phyloP scores from a whole-genome alignment of 1,140 invertebrate genomes.

The Papilio glaucus region DNA sequence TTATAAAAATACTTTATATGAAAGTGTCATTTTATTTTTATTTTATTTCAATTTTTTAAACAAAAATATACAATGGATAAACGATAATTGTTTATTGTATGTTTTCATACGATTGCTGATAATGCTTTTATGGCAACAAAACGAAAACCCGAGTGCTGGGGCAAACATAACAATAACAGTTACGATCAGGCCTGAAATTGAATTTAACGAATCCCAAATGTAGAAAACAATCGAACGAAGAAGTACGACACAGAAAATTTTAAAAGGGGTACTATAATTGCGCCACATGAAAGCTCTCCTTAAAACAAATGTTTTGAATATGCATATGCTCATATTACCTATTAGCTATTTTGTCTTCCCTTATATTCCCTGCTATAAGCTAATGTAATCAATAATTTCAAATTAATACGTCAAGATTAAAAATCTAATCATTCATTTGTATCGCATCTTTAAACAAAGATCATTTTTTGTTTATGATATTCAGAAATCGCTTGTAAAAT shows the following conservation, averaged over 20 bases:
- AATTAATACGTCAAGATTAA: too few relatives aligned
- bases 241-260: background rate
- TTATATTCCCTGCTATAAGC: too few relatives aligned
- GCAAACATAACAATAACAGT: conserved; percentile 18
- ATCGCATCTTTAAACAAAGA: background rate
- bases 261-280: background rate
- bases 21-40: background rate
- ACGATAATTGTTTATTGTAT: background rate
- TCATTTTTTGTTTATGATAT: background rate
- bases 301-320: too few relatives aligned
- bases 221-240: conserved; percentile 10
- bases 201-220: conserved; percentile 24
- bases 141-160: background rate
- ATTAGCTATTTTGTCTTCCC: too few relatives aligned
- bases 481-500: background rate
- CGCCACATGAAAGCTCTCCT: too few relatives aligned
- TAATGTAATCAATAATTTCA: too few relatives aligned
- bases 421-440: too few relatives aligned
- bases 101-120: background rate
- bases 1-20: background rate
- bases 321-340: too few relatives aligned
- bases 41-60: too few relatives aligned
- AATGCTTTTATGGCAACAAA: conserved; percentile 15
- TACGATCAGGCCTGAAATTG: conserved; percentile 12
- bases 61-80: too few relatives aligned